A percentile compares a stretch with the other conserved stretches of the same genome.
Conservation (phyloP, 35 echinoderm and acorn worm species). For the Diadema setosum region DNA sequence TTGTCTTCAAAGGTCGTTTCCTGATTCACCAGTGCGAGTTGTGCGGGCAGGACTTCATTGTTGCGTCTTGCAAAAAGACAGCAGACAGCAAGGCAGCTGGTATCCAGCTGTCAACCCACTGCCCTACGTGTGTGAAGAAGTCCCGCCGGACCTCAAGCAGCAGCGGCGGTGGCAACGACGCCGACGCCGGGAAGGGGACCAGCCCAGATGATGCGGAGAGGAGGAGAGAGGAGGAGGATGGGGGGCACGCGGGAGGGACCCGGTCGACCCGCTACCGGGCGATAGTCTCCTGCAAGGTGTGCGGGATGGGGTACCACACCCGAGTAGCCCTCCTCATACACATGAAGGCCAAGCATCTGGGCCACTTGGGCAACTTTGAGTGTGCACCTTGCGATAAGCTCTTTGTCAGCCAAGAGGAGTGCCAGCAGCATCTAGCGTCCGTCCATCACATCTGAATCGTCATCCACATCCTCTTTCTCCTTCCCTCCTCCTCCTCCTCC, state of each 20-base stretch:
- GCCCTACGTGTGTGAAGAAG: neutral
- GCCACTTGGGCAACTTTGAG: neutral
- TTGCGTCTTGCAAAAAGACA: neutral
- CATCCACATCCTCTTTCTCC: too few relatives aligned
- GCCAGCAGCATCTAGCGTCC: neutral
- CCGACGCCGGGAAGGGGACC: neutral
- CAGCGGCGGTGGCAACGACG: neutral
- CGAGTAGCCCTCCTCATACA: neutral
- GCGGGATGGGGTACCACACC: neutral
- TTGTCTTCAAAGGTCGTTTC: neutral
- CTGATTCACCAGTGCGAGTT: neutral
- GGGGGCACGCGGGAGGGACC: neutral
- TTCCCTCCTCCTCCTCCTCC: too few relatives aligned
- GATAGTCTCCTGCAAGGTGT: neutral
- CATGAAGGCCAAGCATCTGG: neutral
- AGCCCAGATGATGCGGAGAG: neutral
- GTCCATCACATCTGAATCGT: neutral
- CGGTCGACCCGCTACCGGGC: neutral
- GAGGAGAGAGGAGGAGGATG: neutral
- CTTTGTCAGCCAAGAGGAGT: neutral
- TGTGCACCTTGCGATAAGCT: neutral
- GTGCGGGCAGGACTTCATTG: neutral
- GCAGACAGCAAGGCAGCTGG: neutral
- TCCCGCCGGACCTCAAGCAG: too few relatives aligned
- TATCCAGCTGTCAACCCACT: neutral